phyloP scores from a whole-genome alignment of 2,797 vertebrate genomes.

The Myotis findleyi region DNA sequence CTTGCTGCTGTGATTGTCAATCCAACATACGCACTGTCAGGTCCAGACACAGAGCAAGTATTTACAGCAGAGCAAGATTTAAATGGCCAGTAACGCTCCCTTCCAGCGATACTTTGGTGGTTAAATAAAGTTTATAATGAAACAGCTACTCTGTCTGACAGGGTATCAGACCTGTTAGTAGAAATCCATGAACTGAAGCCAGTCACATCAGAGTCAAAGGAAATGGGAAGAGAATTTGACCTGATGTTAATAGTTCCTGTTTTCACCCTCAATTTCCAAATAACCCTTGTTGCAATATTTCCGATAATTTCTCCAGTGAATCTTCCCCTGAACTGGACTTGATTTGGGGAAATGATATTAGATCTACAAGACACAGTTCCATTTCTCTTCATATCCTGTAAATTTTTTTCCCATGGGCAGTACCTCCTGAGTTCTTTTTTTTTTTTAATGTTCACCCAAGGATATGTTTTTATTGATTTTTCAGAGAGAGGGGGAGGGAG shows the following conservation, averaged over 20 bases:
- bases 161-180: not conserved
- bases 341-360: constrained; percentile 64
- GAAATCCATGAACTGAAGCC: not conserved
- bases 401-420: not conserved
- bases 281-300: constrained; percentile 36
- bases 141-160: not conserved
- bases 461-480: not conserved
- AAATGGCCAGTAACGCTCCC: not conserved
- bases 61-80: constrained; percentile 24
- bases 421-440: not conserved
- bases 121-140: constrained; percentile 30
- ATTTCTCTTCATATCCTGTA: constrained; percentile 43
- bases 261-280: constrained; percentile 64
- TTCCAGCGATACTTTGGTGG: not conserved
- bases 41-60: not conserved
- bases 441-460: not conserved
- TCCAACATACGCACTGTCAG: not conserved
- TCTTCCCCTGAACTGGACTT: constrained; percentile 46
- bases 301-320: not conserved
- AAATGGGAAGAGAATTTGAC: constrained; percentile 49
- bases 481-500: not conserved
- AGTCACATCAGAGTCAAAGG: not conserved
- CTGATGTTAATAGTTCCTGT: constrained; percentile 34
- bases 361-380: not conserved
- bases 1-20: not conserved